Percentiles rank a stretch among this genome's conserved stretches.
Evolutionary conservation across 2,888 invertebrate genomes (phyloP).

Genomic region (Pomacea canaliculata): DNA sequence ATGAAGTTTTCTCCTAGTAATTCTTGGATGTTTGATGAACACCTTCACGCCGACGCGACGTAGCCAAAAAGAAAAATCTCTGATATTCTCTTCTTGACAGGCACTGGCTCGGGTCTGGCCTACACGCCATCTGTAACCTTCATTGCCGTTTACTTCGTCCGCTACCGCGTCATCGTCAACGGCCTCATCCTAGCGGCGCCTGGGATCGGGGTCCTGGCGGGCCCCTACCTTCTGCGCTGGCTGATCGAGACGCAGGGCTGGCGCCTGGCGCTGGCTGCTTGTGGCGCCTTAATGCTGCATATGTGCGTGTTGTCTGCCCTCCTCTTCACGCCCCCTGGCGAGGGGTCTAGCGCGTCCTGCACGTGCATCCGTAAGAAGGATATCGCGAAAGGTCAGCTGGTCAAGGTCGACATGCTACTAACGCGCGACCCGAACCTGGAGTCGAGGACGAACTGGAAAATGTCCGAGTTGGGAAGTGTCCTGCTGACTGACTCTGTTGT

Average conservation of each 20-base stretch:
- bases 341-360: background rate
- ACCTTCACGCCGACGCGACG: no score
- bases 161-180: conserved; percentile 30
- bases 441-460: conserved; percentile 17
- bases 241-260: conserved; percentile 31
- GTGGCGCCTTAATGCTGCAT: conserved; percentile 18
- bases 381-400: background rate
- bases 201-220: conserved; percentile 20
- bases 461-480: conserved; percentile 20
- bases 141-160: conserved; percentile 30
- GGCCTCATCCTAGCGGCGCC: conserved; percentile 29
- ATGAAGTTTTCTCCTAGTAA: no score
- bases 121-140: conserved; percentile 33
- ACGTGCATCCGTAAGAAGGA: background rate
- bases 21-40: no score
- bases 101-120: conserved; percentile 29
- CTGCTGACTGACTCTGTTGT: conserved; percentile 16
- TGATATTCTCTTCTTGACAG: conserved; percentile 16
- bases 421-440: background rate
- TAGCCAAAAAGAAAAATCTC: background rate
- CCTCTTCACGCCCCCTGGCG: conserved; percentile 21
- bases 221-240: conserved; percentile 29
- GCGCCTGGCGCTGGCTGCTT: conserved; percentile 25
- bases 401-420: background rate
- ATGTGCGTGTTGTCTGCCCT: conserved; percentile 25